Percentiles rank a stretch among this genome's conserved stretches.
phyloP scores from a whole-genome alignment of 1,140 invertebrate species.

The Lordiphosa mommai region DNA sequence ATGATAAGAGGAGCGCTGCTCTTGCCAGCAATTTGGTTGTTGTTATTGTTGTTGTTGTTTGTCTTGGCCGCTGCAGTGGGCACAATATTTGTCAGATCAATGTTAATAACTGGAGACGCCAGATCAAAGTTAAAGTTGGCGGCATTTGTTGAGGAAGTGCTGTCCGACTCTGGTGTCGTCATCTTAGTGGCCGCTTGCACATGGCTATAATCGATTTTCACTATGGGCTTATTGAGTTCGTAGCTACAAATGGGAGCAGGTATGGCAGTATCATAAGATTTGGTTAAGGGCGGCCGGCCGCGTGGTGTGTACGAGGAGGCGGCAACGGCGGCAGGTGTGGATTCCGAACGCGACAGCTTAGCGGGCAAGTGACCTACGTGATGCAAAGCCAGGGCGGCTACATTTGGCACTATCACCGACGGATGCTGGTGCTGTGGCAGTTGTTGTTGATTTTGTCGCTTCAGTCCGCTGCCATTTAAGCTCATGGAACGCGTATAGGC shows the following conservation, averaged over 20 bases:
- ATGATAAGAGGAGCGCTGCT: constrained; percentile 61
- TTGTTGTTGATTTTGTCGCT: constrained; percentile 19
- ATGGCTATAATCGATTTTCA: constrained; percentile 79
- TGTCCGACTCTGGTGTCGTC: constrained; percentile 26
- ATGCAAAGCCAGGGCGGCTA: constrained; percentile 19
- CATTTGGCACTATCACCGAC: constrained; percentile 45
- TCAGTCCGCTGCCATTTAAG: constrained; percentile 42
- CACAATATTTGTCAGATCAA: constrained; percentile 75
- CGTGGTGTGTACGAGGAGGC: constrained; percentile 34
- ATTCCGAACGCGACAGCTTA: constrained; percentile 67
- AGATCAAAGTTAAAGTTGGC: constrained; percentile 55
- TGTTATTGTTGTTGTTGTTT: constrained; percentile 37
- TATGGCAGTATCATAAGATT: constrained; percentile 65
- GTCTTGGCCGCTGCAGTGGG: constrained; percentile 25
- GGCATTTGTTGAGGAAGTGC: constrained; percentile 1
- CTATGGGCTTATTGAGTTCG: constrained; percentile 70
- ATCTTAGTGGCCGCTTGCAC: constrained; percentile 32
- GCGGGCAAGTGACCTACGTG: constrained; percentile 26
- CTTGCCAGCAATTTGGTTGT: constrained; percentile 53
- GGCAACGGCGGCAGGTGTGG: constrained; percentile 40
- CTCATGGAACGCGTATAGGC: constrained; percentile 53
- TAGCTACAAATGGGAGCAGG: constrained; percentile 71
- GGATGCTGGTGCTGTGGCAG: constrained; percentile 25
- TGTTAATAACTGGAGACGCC: constrained; percentile 70
- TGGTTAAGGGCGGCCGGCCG: constrained; percentile 36